Conservation (phyloP, 2,888 invertebrate species). For the Phymatocera aterrima region DNA sequence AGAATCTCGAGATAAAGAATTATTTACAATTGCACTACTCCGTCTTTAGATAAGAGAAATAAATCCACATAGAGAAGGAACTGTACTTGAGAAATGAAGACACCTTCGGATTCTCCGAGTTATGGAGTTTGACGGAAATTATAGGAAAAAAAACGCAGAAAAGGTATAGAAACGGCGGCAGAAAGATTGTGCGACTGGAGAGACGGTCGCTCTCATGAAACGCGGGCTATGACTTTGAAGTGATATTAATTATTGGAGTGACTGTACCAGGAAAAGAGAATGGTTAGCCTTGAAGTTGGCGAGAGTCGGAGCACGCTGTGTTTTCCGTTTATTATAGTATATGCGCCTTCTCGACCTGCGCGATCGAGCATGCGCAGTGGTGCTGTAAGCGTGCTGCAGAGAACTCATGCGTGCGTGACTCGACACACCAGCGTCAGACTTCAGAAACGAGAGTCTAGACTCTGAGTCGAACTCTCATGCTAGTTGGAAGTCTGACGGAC, state of each 20-base stretch:
- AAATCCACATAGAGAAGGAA: too few species aligned
- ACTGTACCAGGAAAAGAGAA: conserved; percentile 64
- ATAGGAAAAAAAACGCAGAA: background rate
- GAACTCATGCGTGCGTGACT: conserved; percentile 15
- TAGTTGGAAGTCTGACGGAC: background rate
- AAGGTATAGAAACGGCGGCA: too few species aligned
- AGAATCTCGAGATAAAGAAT: too few species aligned
- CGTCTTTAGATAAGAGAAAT: too few species aligned
- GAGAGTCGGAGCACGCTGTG: conserved; percentile 55
- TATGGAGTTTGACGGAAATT: background rate
- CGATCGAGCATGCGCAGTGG: conserved; percentile 2
- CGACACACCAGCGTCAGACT: background rate
- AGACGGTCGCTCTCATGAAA: background rate
- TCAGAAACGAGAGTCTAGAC: background rate
- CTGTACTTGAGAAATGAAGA: too few species aligned
- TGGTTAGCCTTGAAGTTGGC: conserved; percentile 68
- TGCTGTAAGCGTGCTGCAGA: background rate
- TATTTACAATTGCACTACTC: too few species aligned
- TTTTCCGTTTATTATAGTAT: conserved; percentile 48
- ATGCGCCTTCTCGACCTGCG: background rate
- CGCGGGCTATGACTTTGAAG: background rate
- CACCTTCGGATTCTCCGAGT: background rate
- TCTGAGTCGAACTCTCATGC: background rate
- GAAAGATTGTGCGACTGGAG: conserved; percentile 29
- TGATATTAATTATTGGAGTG: conserved; percentile 55